Evolutionary conservation across 1,140 invertebrate species (phyloP), one percentile per base, ranked within the genome.

Genomic region (Drosophila nigromelanica): DNA sequence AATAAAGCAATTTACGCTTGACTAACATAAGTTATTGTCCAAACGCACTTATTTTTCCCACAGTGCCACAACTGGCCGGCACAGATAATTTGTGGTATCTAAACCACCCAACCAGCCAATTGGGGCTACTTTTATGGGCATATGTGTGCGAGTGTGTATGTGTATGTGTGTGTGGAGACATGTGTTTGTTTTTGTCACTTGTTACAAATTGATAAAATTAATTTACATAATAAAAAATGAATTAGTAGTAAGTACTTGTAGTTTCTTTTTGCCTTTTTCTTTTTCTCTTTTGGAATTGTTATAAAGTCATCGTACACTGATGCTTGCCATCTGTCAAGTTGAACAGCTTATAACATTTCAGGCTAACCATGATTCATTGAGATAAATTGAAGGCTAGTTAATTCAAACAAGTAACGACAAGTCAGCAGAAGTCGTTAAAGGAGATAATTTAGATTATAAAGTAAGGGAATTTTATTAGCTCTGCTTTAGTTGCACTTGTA

Each of bases 1-100:
- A 89, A 89, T 89, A 89, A 89, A 89, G 83, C 85, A 89, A 89
- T 89, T 89, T 89, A 86, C 85, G 85, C 83, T 89, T 89, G 83
- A 86, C 80, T 89, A 78, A 89, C 83, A 89, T 89, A 89, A 89
- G 83, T 89, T 89, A 89, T 89, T 89, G 77, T 89, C 68, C 78
- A 73, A 79, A 80, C 83, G 66, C 79, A 55, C 69, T 68, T 56
- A 67, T 71, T 64, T 18, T 45, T 62, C n/a, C 33, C 33, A 59
- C 14, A 30, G 48, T 50, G 64, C 55, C 78, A 68, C 72, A 83
- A 64, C 82, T 89, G 83, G 68, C 40, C 66, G 42, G 33, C 72
- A 64, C 54, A 83, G 83, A 86, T 86, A 87, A 82, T 87, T 76
- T 87, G 67, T 68, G 82, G 60, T 45, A 58, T 47, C 45, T 39